phyloP scores from a whole-genome alignment of 2,113 vertebrate species.

The Procavia capensis region DNA sequence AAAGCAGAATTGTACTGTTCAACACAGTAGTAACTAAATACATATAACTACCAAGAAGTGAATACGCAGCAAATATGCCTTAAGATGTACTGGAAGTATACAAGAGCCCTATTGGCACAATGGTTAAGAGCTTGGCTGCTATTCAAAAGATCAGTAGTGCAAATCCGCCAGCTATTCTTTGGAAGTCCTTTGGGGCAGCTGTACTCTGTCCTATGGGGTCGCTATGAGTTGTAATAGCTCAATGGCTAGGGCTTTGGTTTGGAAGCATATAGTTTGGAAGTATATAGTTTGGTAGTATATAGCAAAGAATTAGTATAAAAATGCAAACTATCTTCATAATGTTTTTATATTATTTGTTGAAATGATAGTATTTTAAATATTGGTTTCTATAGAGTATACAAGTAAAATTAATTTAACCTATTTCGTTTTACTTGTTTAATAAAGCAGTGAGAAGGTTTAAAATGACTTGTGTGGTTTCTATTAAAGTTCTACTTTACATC shows the following conservation, averaged over 20 bases:
- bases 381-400: neutral
- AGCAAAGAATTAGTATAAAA: neutral
- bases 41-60: neutral
- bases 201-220: no score
- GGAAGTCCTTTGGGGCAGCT: no score
- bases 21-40: neutral
- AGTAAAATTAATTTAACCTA: neutral
- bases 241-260: no score
- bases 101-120: no score
- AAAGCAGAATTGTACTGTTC: neutral
- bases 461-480: neutral
- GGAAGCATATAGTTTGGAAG: no score
- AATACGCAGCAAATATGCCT: neutral
- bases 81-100: neutral
- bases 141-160: no score
- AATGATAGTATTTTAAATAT: neutral
- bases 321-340: neutral
- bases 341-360: neutral
- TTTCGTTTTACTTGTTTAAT: neutral
- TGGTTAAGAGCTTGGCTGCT: no score
- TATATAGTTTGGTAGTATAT: no score
- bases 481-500: no score
- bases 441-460: neutral
- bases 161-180: no score
- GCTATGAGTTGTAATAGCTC: no score